Conservation (phyloP, 2,113 vertebrate species). For the Neodontobutis hainanensis region DNA sequence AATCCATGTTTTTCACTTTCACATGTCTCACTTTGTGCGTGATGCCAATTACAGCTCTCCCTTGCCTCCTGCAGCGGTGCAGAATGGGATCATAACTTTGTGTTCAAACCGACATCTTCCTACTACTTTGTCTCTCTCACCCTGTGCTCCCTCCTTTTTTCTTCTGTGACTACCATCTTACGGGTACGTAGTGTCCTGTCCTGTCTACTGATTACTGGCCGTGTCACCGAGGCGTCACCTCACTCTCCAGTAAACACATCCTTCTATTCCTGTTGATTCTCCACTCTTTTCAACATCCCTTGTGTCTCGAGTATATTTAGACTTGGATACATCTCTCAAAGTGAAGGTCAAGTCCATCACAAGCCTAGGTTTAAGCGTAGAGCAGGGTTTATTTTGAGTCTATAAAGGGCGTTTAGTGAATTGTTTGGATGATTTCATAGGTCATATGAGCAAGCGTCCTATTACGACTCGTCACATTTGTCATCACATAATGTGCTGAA, state of each 20-base stretch:
- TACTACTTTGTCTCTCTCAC: slow-evolving; percentile 37
- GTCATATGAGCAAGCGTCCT: slow-evolving; percentile 4
- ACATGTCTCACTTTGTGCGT: slow-evolving; percentile 18
- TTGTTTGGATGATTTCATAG: slow-evolving; percentile 4
- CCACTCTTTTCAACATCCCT: background rate
- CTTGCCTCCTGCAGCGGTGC: slow-evolving; percentile 11
- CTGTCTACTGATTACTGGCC: slow-evolving; percentile 26
- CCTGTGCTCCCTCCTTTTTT: slow-evolving; percentile 21
- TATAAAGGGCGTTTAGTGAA: background rate
- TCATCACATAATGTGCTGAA: slow-evolving; percentile 1
- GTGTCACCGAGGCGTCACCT: slow-evolving; percentile 33
- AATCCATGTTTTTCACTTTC: slow-evolving; percentile 29
- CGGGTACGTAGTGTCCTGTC: slow-evolving; percentile 36
- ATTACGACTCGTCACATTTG: background rate
- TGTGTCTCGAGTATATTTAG: background rate
- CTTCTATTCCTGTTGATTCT: slow-evolving; percentile 1
- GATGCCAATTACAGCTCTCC: background rate
- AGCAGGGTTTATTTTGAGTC: background rate
- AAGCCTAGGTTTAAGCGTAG: background rate
- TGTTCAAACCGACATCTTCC: slow-evolving; percentile 38
- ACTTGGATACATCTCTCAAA: background rate
- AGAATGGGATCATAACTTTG: slow-evolving; percentile 27
- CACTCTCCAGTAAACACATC: slow-evolving; percentile 21
- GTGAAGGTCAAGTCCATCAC: too few species aligned
- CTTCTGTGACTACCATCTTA: slow-evolving; percentile 18